phyloP scores from a whole-genome alignment of 2,888 invertebrate species.

The Xestia rhomboidea region DNA sequence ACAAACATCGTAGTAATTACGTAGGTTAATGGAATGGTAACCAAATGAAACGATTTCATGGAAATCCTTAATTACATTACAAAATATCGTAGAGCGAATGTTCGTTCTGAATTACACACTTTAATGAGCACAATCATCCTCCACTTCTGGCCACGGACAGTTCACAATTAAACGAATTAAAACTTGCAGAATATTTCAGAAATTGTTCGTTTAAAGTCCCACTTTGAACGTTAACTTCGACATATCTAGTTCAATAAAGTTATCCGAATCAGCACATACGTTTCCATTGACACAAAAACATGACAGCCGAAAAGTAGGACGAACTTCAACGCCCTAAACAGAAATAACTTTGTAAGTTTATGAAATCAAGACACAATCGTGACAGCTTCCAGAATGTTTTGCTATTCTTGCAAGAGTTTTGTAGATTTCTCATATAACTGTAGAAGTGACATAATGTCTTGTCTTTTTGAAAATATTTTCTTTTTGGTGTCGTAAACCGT shows the following conservation, averaged over 20 bases:
- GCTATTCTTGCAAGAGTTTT: slow-evolving; percentile 2
- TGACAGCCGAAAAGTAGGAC: slow-evolving; percentile 29
- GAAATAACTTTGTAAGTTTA: slow-evolving; percentile 26
- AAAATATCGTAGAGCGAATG: slow-evolving; percentile 34
- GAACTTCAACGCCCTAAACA: slow-evolving; percentile 25
- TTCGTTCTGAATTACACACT: slow-evolving; percentile 26
- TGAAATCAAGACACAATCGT: slow-evolving; percentile 35
- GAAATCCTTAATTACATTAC: slow-evolving; percentile 41
- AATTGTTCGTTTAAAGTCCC: background rate
- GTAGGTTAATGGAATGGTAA: slow-evolving; percentile 38
- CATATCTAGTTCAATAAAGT: slow-evolving; percentile 40
- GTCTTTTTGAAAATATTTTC: background rate
- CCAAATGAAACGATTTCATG: slow-evolving; percentile 41
- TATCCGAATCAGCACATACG: slow-evolving; percentile 24
- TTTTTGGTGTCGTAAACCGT: background rate
- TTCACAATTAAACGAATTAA: slow-evolving; percentile 16
- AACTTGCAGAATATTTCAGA: background rate
- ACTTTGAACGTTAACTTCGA: slow-evolving; percentile 17
- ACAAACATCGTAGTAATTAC: slow-evolving; percentile 45
- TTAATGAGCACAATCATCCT: slow-evolving; percentile 34
- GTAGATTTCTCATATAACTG: background rate
- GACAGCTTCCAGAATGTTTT: slow-evolving; percentile 18
- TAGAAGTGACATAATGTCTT: background rate
- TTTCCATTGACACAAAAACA: slow-evolving; percentile 24
- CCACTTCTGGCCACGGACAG: background rate